These are phyloP conservation scores for Neolamprologus tretocephalus DNA, from an alignment of 2,113 vertebrate genomes.

Conservation along the genomic window DNA sequence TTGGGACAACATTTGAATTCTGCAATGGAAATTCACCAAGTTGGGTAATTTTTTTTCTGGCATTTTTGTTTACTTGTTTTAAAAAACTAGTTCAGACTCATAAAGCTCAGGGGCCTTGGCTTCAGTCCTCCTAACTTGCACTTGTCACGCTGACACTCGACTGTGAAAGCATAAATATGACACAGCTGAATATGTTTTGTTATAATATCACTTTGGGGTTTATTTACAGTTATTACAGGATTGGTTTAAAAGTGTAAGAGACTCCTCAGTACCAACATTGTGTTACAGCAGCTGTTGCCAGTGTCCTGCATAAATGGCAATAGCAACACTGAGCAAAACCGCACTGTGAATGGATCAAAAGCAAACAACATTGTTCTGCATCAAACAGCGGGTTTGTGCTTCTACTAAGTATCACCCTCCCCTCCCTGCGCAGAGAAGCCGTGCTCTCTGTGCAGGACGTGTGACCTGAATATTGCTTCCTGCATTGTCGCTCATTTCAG, in stretches of 20 bases:
- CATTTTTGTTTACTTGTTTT: neutral
- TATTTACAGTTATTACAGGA: neutral
- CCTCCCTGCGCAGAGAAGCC: neutral
- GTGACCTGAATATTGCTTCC: slow-evolving; percentile 55
- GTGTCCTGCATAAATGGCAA: neutral
- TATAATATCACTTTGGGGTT: neutral
- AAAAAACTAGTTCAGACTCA: neutral
- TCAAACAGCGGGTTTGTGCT: neutral
- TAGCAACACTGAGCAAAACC: neutral
- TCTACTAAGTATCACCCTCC: neutral
- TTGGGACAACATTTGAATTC: neutral
- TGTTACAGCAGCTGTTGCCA: neutral
- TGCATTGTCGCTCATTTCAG: slow-evolving; percentile 36
- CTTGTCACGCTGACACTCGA: neutral
- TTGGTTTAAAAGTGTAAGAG: neutral
- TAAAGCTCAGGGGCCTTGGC: neutral
- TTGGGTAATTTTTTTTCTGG: neutral
- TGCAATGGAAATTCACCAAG: neutral
- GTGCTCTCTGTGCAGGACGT: neutral
- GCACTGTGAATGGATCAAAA: neutral
- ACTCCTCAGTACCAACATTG: neutral
- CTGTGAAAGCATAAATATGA: neutral
- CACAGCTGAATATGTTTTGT: neutral
- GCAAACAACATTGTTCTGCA: neutral
- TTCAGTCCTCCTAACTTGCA: neutral